phyloP scores from a whole-genome alignment of 1,140 invertebrate genomes.

The Pemphigus obesinymphae region DNA sequence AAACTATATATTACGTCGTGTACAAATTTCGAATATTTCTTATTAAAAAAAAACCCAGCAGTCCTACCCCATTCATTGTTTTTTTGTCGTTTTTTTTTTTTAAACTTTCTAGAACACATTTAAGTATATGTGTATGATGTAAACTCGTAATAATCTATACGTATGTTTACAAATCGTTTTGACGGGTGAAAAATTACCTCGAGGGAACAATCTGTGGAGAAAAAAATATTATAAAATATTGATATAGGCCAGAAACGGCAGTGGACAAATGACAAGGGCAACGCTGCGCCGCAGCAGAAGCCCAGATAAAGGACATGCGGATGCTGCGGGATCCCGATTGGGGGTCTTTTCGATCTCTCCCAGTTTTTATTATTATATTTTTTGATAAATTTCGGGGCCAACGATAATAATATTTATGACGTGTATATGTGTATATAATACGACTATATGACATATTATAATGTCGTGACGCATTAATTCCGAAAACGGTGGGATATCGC shows the following conservation, averaged over 20 bases:
- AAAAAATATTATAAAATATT: not conserved
- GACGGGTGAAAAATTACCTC: not conserved
- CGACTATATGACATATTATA: not conserved
- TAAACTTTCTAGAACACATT: too few species aligned
- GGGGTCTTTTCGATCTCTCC: not conserved
- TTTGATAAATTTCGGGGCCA: slow-evolving; percentile 3
- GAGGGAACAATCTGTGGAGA: not conserved
- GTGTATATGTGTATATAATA: not conserved
- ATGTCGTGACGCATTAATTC: slow-evolving; percentile 8
- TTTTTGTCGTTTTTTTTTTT: too few species aligned
- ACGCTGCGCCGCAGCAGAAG: too few species aligned
- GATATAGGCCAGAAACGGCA: not conserved
- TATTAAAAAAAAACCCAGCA: too few species aligned
- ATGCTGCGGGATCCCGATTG: not conserved
- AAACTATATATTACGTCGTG: too few species aligned
- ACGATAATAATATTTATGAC: not conserved
- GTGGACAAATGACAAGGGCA: too few species aligned
- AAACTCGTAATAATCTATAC: too few species aligned
- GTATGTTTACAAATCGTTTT: not conserved
- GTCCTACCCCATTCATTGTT: too few species aligned
- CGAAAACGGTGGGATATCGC: slow-evolving; percentile 17
- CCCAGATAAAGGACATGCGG: not conserved
- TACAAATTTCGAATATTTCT: too few species aligned
- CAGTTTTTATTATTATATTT: not conserved
- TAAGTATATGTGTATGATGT: too few species aligned